Percentiles rank a stretch among this genome's conserved stretches.
Conservation (phyloP, 2,797 vertebrate species). For the Phyllotis vaccarum region DNA sequence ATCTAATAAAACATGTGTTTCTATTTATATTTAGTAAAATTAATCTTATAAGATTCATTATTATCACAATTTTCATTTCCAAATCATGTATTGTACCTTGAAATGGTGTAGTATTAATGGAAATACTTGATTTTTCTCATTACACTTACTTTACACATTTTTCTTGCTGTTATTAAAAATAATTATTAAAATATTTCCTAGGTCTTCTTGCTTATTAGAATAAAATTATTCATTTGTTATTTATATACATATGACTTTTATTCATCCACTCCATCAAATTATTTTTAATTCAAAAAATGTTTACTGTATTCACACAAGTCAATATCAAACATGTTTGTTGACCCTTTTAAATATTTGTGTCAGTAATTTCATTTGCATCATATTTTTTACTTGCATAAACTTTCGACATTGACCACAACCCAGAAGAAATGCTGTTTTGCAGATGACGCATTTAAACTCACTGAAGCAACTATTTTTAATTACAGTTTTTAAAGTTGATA, state of each 20-base stretch:
- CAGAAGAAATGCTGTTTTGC: not conserved
- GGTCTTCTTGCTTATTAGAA: not conserved
- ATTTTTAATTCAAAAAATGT: constrained; percentile 46
- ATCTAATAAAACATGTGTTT: not conserved
- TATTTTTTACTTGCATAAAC: constrained; percentile 64
- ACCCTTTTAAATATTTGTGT: constrained; percentile 6
- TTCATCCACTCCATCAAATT: not conserved
- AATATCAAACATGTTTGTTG: not conserved
- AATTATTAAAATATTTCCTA: not conserved
- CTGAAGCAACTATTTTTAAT: constrained; percentile 46
- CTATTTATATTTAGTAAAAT: not conserved
- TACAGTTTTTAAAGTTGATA: not conserved
- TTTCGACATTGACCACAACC: constrained; percentile 7
- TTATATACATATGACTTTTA: constrained; percentile 10
- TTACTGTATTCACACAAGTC: not conserved
- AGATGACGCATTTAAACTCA: not conserved
- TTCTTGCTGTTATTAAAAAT: not conserved
- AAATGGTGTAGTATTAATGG: constrained; percentile 28
- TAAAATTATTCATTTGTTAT: not conserved
- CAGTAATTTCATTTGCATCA: constrained; percentile 25
- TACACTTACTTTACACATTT: constrained; percentile 35
- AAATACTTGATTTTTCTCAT: constrained; percentile 1
- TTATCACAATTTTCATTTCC: not conserved
- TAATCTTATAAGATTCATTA: not conserved
- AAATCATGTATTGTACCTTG: not conserved